Base-by-base conservation (phyloP, 2,113 vertebrate genomes). In the Lichenostomus cassidix region DNA sequence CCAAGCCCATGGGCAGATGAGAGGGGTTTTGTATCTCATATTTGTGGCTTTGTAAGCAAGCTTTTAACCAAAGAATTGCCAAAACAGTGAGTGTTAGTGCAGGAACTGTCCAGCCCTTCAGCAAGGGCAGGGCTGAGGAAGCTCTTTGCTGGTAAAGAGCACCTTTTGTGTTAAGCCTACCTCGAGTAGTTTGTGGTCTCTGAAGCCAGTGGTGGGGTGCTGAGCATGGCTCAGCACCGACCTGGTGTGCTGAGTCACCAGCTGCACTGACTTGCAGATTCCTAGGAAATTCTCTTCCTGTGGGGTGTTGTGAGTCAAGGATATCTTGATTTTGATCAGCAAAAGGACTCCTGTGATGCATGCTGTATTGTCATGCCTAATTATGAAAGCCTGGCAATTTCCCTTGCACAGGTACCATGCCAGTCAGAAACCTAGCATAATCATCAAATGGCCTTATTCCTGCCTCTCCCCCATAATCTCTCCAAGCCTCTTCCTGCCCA, bases 91-190 rank as follows among this genome's bases (percentile, higher is more conserved):
- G 16, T 35, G 4, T 52, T 25, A 20, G 31, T 10, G 53, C 37
- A 64, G 88, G 82, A 85, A 60, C 59, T 65, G 78, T 52, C 82
- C 92, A 74, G 50, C 79, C 39, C 44, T 87, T 75, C 52, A 47
- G 53, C 29, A 3, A n/a, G n/a, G 2, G 7, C 12, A 17, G 28
- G 5, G 65, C 75, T 53, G 64, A 75, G 53, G 29, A 55, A 47
- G 47, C 29, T 29, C 47, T 50, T 21, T 27, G 17, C 20, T 52
- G 70, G 12, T 23, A 8, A 49, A 33, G 55, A 53, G 49, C 44
- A 68, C 52, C 58, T 53, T 73, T 56, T 20, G 12, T 28, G 27
- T 35, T 19, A 27, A 81, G 52, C 39, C 19, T 10, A 0, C 42
- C 41, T 46, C 0, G 0, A 50, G 50, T 44, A 4, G 19, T 12